Base-by-base conservation (phyloP, 1,140 invertebrate species). In the Diploscapter pachys region DNA sequence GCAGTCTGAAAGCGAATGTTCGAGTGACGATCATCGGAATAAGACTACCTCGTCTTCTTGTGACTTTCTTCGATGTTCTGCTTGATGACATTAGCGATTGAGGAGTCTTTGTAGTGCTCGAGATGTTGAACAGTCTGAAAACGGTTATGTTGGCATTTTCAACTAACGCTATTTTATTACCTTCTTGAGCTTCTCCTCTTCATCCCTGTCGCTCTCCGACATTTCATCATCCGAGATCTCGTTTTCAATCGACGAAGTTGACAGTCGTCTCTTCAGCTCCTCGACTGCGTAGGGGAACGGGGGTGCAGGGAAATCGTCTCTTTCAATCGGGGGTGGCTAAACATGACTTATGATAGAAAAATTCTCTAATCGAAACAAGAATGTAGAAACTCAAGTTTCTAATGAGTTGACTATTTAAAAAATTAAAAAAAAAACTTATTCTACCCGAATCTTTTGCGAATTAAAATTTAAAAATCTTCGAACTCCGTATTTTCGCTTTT, bases 241-340 rank as follows among this genome's bases (percentile, higher is more conserved):
- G 80, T 93, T 93, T 79, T 93, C 92, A 81, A 96, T 93, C 4
- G 82, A 84, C 52, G 83, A 85, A 31, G 85, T 83, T 6, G 83
- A 85, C 5, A 94, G 94, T 79, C 93, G 90, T 76, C 93, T 90
- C 73, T 93, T 89, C 78, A 94, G 90, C 87, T 96, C 94, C 76
- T 85, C 83, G 51, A 96, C 94, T 57, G 94, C 95, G 85, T 96
- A 97, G n/a, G 95, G 94, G 89, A 96, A 98, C 8, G 96, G 96
- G 64, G 96, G 96, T 71, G 94, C 96, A 56, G 96, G 96, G 89
- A 98, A 99, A 88, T 99, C 96, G 86, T 98, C 96, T 80, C 96
- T 88, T 88, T 99, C 96, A 80, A 99, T 99, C 83, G 95, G 94
- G 50, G 93, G 90, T 82, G 93, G 89, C 80, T 94, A 91, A 69